A percentile compares a stretch with the other conserved stretches of the same genome.
Evolutionary conservation across 2,888 invertebrate genomes (phyloP).

Genomic region (Thumatha senex): DNA sequence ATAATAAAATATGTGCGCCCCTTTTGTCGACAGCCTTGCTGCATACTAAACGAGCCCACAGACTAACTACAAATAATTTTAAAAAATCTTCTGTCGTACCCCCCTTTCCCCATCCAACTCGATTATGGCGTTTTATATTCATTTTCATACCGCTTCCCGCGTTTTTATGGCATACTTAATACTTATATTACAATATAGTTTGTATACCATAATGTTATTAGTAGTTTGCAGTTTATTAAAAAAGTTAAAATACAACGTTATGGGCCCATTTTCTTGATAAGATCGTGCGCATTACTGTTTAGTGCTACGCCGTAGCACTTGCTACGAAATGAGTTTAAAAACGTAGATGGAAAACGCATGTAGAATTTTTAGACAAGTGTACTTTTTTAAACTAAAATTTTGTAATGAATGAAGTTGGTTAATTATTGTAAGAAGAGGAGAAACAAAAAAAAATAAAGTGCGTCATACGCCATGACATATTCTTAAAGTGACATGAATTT

Average conservation of each 20-base stretch:
- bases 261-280: conserved; percentile 16
- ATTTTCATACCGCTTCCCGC: conserved; percentile 50
- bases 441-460: no score
- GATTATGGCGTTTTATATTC: conserved; percentile 67
- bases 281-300: conserved; percentile 8
- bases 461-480: no score
- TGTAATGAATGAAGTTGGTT: no score
- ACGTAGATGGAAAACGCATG: neutral
- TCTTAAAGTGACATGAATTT: conserved; percentile 11
- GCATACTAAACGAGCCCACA: conserved; percentile 68
- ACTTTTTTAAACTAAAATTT: neutral
- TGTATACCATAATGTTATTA: conserved; percentile 30
- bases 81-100: conserved; percentile 43
- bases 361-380: neutral
- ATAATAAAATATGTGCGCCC: conserved; percentile 76
- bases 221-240: conserved; percentile 28
- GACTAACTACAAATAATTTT: conserved; percentile 67
- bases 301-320: conserved; percentile 34
- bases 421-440: no score
- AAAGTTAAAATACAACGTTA: conserved; percentile 33
- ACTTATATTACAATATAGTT: conserved; percentile 37
- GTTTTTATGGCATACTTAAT: conserved; percentile 54
- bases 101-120: conserved; percentile 44
- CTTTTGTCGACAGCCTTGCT: conserved; percentile 40
- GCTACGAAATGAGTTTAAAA: conserved; percentile 20